phyloP scores from a whole-genome alignment of 53 echinoderm and acorn worm genomes.

The Astropecten irregularis region DNA sequence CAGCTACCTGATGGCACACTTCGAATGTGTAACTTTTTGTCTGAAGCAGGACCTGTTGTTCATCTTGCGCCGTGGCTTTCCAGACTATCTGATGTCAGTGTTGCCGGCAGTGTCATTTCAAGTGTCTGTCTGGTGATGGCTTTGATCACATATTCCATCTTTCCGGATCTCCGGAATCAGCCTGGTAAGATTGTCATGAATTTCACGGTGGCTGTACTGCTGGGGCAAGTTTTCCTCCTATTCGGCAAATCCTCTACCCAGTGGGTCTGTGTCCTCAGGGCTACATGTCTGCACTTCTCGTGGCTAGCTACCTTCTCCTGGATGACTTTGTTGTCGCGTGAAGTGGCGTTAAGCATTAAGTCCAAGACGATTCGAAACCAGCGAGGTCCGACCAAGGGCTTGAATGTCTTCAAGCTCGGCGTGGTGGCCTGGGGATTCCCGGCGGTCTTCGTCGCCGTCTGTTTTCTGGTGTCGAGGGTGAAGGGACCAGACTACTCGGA shows the following conservation, averaged over 20 bases:
- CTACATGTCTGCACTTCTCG: constrained; percentile 41
- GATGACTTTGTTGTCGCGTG: constrained; percentile 58
- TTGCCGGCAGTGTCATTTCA: neutral
- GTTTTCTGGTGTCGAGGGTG: constrained; percentile 34
- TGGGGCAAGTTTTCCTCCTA: neutral
- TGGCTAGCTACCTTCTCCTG: constrained; percentile 61
- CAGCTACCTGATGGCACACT: constrained; percentile 11
- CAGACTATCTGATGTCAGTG: neutral
- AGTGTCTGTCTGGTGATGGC: neutral
- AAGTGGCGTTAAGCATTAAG: neutral
- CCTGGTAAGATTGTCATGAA: constrained; percentile 26
- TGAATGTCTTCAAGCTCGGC: neutral
- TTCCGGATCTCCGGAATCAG: constrained; percentile 3
- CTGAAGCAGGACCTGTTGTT: neutral
- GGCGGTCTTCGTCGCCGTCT: constrained; percentile 45
- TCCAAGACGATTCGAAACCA: neutral
- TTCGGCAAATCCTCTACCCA: neutral
- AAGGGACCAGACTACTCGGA: no score
- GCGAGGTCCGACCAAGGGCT: neutral
- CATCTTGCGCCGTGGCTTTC: constrained; percentile 1
- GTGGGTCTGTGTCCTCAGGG: constrained; percentile 42
- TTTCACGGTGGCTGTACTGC: neutral
- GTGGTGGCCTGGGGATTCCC: constrained; percentile 60
- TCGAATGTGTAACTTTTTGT: neutral
- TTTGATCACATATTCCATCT: neutral